Conservation (phyloP, 2,797 vertebrate genomes). For the Manis pentadactyla region DNA sequence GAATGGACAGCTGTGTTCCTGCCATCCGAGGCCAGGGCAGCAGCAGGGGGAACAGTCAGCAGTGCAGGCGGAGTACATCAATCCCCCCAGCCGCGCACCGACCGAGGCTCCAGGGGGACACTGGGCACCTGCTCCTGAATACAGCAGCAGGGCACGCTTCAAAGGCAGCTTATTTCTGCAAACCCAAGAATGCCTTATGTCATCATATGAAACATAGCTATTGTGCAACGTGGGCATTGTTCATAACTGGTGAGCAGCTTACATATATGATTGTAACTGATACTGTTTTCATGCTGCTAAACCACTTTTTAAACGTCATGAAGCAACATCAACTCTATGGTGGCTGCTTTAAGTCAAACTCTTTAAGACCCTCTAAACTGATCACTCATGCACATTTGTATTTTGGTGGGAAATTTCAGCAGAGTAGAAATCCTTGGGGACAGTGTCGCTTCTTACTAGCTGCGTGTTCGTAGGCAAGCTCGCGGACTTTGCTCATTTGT, state of each 20-base stretch:
- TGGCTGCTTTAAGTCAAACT: neutral
- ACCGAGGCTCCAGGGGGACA: neutral
- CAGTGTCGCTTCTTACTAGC: neutral
- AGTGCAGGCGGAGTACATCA: accelerated
- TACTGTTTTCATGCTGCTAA: neutral
- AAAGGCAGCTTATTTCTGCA: neutral
- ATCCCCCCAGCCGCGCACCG: neutral
- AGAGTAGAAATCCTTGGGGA: neutral
- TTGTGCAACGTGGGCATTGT: neutral
- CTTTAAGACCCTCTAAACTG: neutral
- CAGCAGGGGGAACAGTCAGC: neutral
- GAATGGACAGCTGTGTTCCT: neutral
- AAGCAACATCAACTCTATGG: neutral
- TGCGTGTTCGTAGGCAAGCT: neutral
- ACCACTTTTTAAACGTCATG: neutral
- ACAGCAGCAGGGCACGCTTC: neutral
- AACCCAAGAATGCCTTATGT: neutral
- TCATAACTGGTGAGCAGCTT: neutral
- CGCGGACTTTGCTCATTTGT: neutral
- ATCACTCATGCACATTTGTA: neutral
- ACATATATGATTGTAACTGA: neutral
- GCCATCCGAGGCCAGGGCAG: neutral
- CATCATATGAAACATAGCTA: neutral
- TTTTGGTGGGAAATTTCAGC: neutral
- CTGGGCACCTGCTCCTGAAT: neutral